These are phyloP conservation scores for Calycopis cecrops DNA, from an alignment of 1,140 invertebrate genomes.

Conservation along the genomic window DNA sequence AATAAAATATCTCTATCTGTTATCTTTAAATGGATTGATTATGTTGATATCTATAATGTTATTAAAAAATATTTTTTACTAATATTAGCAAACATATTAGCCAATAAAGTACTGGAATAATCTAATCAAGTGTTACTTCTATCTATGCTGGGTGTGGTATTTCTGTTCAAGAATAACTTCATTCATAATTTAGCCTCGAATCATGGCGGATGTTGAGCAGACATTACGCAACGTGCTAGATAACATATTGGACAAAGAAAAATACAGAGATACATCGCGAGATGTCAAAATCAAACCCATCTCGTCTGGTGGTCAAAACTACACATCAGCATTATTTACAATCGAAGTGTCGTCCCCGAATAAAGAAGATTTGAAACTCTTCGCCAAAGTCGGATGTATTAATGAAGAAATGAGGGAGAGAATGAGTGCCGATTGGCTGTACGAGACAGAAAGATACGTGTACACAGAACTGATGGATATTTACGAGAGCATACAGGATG, in stretches of 20 bases:
- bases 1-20: too few relatives aligned
- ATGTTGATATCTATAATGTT: too few relatives aligned
- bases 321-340: conserved; percentile 37
- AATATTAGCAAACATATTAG: too few relatives aligned
- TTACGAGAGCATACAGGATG: conserved; percentile 37
- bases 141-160: too few relatives aligned
- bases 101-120: too few relatives aligned
- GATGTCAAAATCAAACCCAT: conserved; percentile 28
- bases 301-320: conserved; percentile 40
- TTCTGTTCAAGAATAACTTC: conserved; percentile 13
- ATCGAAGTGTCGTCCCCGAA: conserved; percentile 25
- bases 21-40: too few relatives aligned
- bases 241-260: conserved; percentile 28
- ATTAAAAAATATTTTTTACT: too few relatives aligned
- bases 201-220: conserved; percentile 36
- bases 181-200: conserved; percentile 10
- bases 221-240: conserved; percentile 32
- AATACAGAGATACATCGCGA: conserved; percentile 17
- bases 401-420: conserved; percentile 25
- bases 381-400: conserved; percentile 48
- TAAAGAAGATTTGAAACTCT: conserved; percentile 38
- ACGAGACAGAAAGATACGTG: conserved; percentile 37
- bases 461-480: conserved; percentile 38
- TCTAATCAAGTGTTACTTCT: too few relatives aligned
- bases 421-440: conserved; percentile 37